Evolutionary conservation across 2,113 vertebrate genomes (phyloP).

Genomic region (Sphaerodactylus townsendi): DNA sequence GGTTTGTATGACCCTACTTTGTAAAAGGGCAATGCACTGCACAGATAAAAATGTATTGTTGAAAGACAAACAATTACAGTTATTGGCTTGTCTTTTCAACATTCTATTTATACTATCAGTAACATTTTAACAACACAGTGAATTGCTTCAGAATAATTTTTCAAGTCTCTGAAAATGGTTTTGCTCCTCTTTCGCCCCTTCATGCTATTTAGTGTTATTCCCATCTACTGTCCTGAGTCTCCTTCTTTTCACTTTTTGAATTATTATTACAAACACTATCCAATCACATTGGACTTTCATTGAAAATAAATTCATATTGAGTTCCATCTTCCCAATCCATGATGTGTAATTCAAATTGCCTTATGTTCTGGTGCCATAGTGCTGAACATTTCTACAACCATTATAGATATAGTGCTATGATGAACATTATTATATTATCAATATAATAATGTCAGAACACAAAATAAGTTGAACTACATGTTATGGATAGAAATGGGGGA

Average conservation of each 20-base stretch:
- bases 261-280: background rate
- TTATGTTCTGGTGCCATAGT: no score
- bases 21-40: conserved; percentile 22
- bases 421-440: no score
- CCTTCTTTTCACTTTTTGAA: background rate
- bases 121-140: conserved; percentile 48
- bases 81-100: background rate
- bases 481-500: no score
- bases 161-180: conserved; percentile 5
- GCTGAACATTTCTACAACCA: no score
- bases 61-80: conserved; percentile 55
- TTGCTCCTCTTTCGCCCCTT: background rate
- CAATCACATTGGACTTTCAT: background rate
- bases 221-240: background rate
- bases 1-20: conserved; percentile 9
- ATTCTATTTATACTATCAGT: conserved; percentile 22
- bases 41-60: conserved; percentile 44
- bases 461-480: no score
- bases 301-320: background rate
- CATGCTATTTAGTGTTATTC: background rate
- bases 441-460: no score
- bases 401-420: no score
- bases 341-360: no score
- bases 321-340: background rate
- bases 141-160: conserved; percentile 42